Base-by-base conservation (phyloP, 2,888 invertebrate genomes). In the Mythimna lalbum region DNA sequence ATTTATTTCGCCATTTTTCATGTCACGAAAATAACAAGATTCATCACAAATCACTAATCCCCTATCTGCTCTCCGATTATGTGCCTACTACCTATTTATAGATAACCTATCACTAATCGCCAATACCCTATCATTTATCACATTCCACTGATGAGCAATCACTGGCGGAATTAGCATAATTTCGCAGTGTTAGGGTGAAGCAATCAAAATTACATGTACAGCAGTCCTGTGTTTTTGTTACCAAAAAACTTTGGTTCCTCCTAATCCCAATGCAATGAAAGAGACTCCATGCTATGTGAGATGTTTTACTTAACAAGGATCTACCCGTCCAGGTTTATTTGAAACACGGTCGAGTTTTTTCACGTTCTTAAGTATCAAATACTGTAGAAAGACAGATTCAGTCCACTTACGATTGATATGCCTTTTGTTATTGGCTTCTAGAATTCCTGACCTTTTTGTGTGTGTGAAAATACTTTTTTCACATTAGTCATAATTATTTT, bases 71-170 rank as follows among this genome's bases (percentile, higher is more conserved):
- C 63, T 56, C 12, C 21, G 49, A 55, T 49, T 43, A 36, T 27
- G 39, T 27, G 21, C 33, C 31, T 61, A 49, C 43, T 43, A 50
- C 61, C 62, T 50, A 50, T 7, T 53, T 27, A 23, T 53, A 2
- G 67, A 68, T 63, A 67, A 23, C 64, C 67, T 67, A 67, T 67
- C 66, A 62, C 50, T 66, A 62, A 66, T 66, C 49, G 49, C 33
- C 49, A 60, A 39, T 67, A 62, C 21, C 27, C 50, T 50, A 62
- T 61, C 52, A 53, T 43, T 43, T 53, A 67, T 43, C 65, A 47
- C 65, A 68, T 68, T 47, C 33, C 47, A 27, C 55, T 36, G 47
- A 47, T 68, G 68, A 55, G 53, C 63, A 31, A 31, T 52, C 21
- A 14, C 52, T 52, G 52, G 19, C 39, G 31, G 52, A 39, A 67